A percentile compares a stretch with the other conserved stretches of the same genome.
Evolutionary conservation across 2,888 invertebrate genomes (phyloP).

Genomic region (Monoplex corrugatus): DNA sequence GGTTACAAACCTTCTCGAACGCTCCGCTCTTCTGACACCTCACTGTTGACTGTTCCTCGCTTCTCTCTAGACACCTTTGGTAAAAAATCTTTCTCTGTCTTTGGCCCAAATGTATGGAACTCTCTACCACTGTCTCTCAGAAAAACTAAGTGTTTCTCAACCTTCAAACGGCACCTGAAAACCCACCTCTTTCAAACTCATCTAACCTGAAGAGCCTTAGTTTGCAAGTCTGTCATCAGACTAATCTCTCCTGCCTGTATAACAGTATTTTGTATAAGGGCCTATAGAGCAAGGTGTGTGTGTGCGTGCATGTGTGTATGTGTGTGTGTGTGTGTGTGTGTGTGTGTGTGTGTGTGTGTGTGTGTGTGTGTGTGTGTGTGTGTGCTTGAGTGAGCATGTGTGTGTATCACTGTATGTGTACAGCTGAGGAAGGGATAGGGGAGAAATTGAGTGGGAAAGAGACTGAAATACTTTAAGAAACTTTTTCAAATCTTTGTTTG

Average conservation of each 20-base stretch:
- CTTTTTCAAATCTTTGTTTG: neutral
- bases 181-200: neutral
- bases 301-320: neutral
- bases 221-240: neutral
- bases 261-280: too few relatives aligned
- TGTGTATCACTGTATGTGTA: neutral
- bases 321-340: slow-evolving; percentile 5
- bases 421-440: too few relatives aligned
- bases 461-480: neutral
- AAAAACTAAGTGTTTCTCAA: too few relatives aligned
- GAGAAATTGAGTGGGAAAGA: neutral
- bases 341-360: neutral
- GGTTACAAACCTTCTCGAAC: too few relatives aligned
- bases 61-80: neutral
- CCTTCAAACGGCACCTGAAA: too few relatives aligned
- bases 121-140: neutral
- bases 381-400: neutral
- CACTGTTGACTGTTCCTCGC: neutral
- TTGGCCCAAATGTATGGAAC: neutral
- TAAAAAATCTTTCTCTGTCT: too few relatives aligned
- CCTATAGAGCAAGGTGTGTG: too few relatives aligned
- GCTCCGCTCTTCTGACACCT: too few relatives aligned
- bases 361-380: neutral
- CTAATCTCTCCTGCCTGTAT: too few relatives aligned
- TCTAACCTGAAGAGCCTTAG: neutral